Percentiles rank a stretch among this genome's conserved stretches.
phyloP scores from a whole-genome alignment of 1,140 invertebrate species.

The Drosophila auraria region DNA sequence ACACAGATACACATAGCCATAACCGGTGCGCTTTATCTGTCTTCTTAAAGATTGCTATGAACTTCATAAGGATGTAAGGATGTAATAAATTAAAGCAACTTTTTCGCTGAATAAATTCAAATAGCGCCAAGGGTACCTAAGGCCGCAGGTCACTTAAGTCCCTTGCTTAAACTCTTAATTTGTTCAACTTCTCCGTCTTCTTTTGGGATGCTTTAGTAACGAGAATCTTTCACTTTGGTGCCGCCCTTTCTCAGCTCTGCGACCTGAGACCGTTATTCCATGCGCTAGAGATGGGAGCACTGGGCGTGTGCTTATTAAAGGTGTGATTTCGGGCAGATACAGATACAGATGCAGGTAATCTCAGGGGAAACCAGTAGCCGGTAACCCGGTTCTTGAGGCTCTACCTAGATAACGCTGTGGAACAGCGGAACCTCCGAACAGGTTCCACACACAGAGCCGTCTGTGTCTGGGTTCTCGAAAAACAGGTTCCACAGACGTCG shows the following conservation, averaged over 20 bases:
- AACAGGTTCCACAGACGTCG: constrained; percentile 40
- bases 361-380: constrained; percentile 22
- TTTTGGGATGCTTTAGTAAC: constrained; percentile 20
- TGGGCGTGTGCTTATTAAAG: neutral
- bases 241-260: constrained; percentile 9
- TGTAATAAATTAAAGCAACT: neutral
- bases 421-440: constrained; percentile 14
- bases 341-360: neutral
- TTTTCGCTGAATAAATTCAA: neutral
- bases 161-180: neutral
- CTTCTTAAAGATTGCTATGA: constrained; percentile 6
- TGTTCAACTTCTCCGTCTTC: neutral
- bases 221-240: constrained; percentile 34
- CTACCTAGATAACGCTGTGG: constrained; percentile 15
- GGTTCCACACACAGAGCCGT: constrained; percentile 25
- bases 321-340: constrained; percentile 10
- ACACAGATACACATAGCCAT: constrained; percentile 16
- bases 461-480: constrained; percentile 31
- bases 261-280: constrained; percentile 8
- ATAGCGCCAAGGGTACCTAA: neutral
- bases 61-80: neutral
- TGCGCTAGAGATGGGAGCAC: constrained; percentile 14
- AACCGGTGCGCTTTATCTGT: constrained; percentile 39
- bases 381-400: constrained; percentile 3
- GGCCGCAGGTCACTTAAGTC: neutral